Evolutionary conservation across 2,113 vertebrate species (phyloP), one percentile per base, ranked within the genome.

Genomic region (Chlamydotis undulata): DNA sequence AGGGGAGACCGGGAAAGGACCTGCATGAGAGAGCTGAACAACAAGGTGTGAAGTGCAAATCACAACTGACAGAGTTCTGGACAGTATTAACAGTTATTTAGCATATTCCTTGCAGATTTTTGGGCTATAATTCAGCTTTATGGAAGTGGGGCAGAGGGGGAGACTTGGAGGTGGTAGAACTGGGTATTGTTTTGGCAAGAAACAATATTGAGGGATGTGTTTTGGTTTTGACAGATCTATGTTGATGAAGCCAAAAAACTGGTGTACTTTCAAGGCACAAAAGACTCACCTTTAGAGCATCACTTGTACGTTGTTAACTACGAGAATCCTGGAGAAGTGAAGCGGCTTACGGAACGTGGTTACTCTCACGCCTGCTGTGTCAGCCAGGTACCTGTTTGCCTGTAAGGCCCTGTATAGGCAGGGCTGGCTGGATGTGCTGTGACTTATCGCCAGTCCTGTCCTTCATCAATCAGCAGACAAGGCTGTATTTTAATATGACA

Each of bases 201-300:
- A 33, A 19, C 22, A 47, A 2, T 23, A 24, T 16, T 79, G 89
- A 90, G 47, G 35, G 39, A 18, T 49, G 22, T 59, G 50, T 65
- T 83, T 94, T 61, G 79, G 3, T 95, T 90, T 93, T 97, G 78
- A 29, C 97, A 98, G 98, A 98, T 98, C 92, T 98, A 97, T 50
- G 98, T 98, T 60, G 98, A 98, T 92, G 98, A 98, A 96, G 97
- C 96, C 64, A 98, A 98, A 86, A 98, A 98, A 13, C 90, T 98
- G 95, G 98, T 98, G 56, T 98, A 98, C 92, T 98, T 98, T 61
- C 98, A 98, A 97, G 98, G 98, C 93, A 98, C 98, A 28, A 98
- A 98, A 89, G 98, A 98, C 81, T 98, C 98, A 0, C 98, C 98
- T 67, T 95, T 98, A 81, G 98, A 98, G 64, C 98, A 98, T 88